Evolutionary conservation across 2,888 invertebrate species (phyloP).

Genomic region (Andrena fulva): DNA sequence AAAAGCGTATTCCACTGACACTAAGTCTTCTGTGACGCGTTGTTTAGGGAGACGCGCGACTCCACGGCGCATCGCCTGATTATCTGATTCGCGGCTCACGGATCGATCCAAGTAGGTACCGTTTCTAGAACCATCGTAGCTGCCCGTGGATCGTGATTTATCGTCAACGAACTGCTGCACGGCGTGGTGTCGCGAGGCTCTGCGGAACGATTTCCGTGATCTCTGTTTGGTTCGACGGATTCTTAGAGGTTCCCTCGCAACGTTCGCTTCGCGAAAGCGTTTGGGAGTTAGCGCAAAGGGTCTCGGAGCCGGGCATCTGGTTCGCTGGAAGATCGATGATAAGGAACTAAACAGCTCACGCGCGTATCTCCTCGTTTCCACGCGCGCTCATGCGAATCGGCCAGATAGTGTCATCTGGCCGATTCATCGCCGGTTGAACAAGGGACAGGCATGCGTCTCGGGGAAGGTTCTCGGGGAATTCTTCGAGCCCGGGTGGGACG

Average conservation of each 20-base stretch:
- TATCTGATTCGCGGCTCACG: slow-evolving; percentile 43
- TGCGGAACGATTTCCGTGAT: too few relatives aligned
- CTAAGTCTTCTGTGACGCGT: neutral
- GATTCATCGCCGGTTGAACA: slow-evolving; percentile 43
- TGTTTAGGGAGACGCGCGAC: slow-evolving; percentile 3
- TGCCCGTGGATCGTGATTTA: slow-evolving; percentile 52
- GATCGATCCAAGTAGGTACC: slow-evolving; percentile 54
- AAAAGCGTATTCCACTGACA: too few relatives aligned
- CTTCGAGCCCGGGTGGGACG: neutral
- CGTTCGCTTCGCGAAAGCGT: too few relatives aligned
- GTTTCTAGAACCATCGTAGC: slow-evolving; percentile 50
- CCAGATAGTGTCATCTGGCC: slow-evolving; percentile 55
- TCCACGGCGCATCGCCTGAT: slow-evolving; percentile 43
- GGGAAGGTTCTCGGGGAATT: slow-evolving; percentile 29
- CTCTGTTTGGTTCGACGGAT: too few relatives aligned
- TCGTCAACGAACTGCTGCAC: slow-evolving; percentile 50
- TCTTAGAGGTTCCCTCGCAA: too few relatives aligned
- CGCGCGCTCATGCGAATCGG: slow-evolving; percentile 57
- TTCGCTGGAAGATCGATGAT: slow-evolving; percentile 49
- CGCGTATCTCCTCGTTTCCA: slow-evolving; percentile 22
- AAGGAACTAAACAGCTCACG: slow-evolving; percentile 34
- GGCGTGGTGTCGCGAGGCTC: slow-evolving; percentile 38
- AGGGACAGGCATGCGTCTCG: slow-evolving; percentile 27
- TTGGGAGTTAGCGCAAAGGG: too few relatives aligned
- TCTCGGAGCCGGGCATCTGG: neutral